Evolutionary conservation across 1,140 invertebrate genomes (phyloP).

Genomic region (Leptestheria dahalacensis): DNA sequence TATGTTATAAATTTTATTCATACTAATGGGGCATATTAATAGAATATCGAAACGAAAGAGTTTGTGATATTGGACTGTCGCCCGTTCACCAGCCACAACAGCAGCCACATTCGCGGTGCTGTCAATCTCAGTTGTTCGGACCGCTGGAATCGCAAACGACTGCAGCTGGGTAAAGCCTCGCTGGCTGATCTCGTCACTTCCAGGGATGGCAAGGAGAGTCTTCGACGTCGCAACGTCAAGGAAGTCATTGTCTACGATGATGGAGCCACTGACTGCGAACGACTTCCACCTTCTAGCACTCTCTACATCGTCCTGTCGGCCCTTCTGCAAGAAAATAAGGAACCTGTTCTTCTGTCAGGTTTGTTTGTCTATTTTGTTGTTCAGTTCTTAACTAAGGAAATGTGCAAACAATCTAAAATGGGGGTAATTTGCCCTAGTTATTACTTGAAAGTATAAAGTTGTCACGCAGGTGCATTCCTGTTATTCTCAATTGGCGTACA

Average conservation of each 20-base stretch:
- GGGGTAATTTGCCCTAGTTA: too few relatives aligned
- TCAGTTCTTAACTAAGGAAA: too few relatives aligned
- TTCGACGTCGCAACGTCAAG: constrained; percentile 33
- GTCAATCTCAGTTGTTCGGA: constrained; percentile 62
- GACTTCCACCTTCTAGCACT: constrained; percentile 38
- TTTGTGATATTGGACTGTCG: constrained; percentile 52
- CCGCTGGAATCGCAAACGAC: constrained; percentile 47
- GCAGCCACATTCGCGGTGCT: constrained; percentile 50
- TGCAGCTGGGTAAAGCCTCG: constrained; percentile 48
- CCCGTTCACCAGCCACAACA: constrained; percentile 53
- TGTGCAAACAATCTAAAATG: too few relatives aligned
- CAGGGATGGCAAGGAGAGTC: constrained; percentile 43
- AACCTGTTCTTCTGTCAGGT: constrained; percentile 53
- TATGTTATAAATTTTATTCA: neutral
- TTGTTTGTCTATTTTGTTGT: constrained; percentile 11
- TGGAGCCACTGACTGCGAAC: constrained; percentile 40
- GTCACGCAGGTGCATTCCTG: too few relatives aligned
- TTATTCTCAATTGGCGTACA: too few relatives aligned
- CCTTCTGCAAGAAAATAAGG: constrained; percentile 50
- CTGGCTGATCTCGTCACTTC: constrained; percentile 48
- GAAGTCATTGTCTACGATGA: constrained; percentile 58
- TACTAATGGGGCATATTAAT: neutral
- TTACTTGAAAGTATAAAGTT: too few relatives aligned
- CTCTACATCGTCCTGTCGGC: constrained; percentile 48
- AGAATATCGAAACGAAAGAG: constrained; percentile 22